Percentiles rank a stretch among this genome's conserved stretches.
Evolutionary conservation across 2,797 vertebrate genomes (phyloP).

Genomic region (Eleutherodactylus coqui): DNA sequence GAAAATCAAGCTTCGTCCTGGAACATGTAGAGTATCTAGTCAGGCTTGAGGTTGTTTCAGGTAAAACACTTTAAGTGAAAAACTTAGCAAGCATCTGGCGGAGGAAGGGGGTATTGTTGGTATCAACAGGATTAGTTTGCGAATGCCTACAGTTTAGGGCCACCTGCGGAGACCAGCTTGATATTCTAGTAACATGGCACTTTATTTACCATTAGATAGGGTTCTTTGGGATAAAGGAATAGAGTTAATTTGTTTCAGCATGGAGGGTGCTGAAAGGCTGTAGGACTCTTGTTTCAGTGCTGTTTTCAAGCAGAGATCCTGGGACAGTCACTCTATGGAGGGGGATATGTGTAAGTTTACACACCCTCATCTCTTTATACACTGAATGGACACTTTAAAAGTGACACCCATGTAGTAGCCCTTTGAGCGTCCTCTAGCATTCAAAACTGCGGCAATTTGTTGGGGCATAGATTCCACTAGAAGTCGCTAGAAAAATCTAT

Average conservation of each 20-base stretch:
- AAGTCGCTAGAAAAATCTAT: too few species aligned
- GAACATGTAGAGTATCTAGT: slow-evolving; percentile 33
- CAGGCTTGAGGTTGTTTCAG: slow-evolving; percentile 48
- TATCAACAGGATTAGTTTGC: slow-evolving; percentile 45
- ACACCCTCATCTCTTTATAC: too few species aligned
- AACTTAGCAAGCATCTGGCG: slow-evolving; percentile 20
- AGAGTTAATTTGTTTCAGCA: slow-evolving; percentile 3
- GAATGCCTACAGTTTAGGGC: slow-evolving; percentile 7
- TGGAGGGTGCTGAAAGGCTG: not conserved
- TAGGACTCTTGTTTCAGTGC: not conserved
- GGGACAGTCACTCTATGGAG: not conserved
- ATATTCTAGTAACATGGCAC: not conserved
- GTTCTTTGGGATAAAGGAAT: not conserved
- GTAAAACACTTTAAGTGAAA: slow-evolving; percentile 51
- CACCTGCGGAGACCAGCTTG: slow-evolving; percentile 11
- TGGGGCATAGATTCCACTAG: too few species aligned
- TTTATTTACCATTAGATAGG: not conserved
- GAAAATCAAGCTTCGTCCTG: slow-evolving; percentile 6
- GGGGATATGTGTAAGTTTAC: not conserved
- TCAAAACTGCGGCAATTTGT: too few species aligned
- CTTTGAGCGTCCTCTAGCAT: too few species aligned
- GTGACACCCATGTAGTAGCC: too few species aligned
- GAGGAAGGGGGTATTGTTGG: slow-evolving; percentile 24
- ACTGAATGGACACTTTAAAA: too few species aligned
- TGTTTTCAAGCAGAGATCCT: not conserved